These are phyloP conservation scores for Odontophorus gujanensis DNA, from an alignment of 2,113 vertebrate species.

Conservation along the genomic window DNA sequence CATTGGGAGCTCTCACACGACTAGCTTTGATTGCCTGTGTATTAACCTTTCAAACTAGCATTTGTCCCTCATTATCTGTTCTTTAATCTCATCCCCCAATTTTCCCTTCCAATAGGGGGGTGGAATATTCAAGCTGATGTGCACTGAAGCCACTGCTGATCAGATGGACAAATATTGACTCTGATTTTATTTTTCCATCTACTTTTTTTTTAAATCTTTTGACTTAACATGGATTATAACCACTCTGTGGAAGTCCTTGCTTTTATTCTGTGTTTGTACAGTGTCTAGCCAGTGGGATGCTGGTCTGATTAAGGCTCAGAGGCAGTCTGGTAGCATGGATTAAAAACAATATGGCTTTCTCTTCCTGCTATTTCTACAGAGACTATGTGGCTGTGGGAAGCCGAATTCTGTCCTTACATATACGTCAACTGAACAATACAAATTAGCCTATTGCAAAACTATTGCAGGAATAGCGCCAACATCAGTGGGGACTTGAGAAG, in stretches of 20 bases:
- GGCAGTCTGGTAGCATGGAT: not conserved
- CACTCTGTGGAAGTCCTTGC: slow-evolving; percentile 19
- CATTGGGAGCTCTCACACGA: not conserved
- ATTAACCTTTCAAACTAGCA: not conserved
- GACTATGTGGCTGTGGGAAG: slow-evolving; percentile 14
- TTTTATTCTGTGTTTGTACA: slow-evolving; percentile 56
- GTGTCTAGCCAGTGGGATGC: slow-evolving; percentile 50
- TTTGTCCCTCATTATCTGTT: not conserved
- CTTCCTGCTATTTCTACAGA: not conserved
- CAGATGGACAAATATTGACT: not conserved
- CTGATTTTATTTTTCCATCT: slow-evolving; percentile 15
- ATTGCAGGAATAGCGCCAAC: not conserved
- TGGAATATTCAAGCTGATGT: not conserved
- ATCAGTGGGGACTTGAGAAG: not conserved
- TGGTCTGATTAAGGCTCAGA: slow-evolving; percentile 16
- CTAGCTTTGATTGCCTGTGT: not conserved
- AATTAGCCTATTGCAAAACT: not conserved
- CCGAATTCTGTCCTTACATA: not conserved
- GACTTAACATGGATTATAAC: slow-evolving; percentile 25
- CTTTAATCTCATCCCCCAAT: not conserved
- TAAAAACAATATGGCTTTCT: slow-evolving; percentile 46
- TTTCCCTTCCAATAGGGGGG: not conserved
- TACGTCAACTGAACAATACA: not conserved
- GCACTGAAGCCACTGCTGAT: slow-evolving; percentile 5
- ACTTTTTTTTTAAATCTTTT: not conserved